Evolutionary conservation across 2,113 vertebrate species (phyloP), one percentile per base, ranked within the genome.

Genomic region (Platanista minor): DNA sequence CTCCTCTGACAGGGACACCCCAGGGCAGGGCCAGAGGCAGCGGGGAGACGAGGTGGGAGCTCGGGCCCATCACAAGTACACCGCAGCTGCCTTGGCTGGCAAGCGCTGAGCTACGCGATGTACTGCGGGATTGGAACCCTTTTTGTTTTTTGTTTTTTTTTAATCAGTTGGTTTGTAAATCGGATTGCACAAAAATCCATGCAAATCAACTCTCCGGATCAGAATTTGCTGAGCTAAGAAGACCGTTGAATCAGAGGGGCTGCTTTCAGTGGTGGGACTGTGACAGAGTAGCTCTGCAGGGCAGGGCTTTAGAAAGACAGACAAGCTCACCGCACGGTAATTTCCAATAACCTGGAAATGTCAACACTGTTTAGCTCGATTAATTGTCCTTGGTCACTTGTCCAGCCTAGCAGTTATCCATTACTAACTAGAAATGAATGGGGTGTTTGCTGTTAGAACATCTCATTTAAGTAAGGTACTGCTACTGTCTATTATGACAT

Each of bases 161-260:
- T n/a, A n/a, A n/a, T n/a, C 83, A 86, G 88, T 59, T 89, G 86
- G 91, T 96, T 98, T 98, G 96, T 97, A 97, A 97, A 81, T 64
- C 96, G 92, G 10, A 57, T 80, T 98, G 96, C 87, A 95, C 96
- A 97, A 93, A 98, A 97, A 95, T 97, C 97, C 90, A 59, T 98
- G 96, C 95, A 97, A 96, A 98, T 86, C 72, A 96, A 95, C 92
- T 69, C 95, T 97, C 11, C 12, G 85, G 88, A 97, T 96, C 97
- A 97, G 98, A 94, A 96, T 97, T 77, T 82, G 84, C 97, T 96
- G 92, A 98, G 97, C 95, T 98, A 85, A 97, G 97, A 98, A 96
- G 97, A 96, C 93, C 92, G 84, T 95, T 97, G 97, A 98, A 98
- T 97, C 93, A 97, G 96, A 90, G 77, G 94, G 84, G 74, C 95